These are phyloP conservation scores for Xanthia icteritia DNA, from an alignment of 2,888 invertebrate species.

Conservation along the genomic window DNA sequence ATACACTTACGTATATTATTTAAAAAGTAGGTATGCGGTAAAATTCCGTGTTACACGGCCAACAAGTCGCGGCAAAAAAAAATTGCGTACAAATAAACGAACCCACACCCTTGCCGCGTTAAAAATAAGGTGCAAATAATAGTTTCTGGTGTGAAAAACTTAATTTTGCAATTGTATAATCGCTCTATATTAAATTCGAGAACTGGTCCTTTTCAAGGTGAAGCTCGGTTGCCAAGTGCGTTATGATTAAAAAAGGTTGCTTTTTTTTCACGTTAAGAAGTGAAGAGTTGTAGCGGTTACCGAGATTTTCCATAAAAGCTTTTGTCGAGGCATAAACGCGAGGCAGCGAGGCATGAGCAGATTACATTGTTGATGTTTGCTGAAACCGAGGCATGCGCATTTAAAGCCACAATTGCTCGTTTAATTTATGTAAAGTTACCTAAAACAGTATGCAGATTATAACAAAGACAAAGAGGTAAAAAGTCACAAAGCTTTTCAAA, in stretches of 20 bases:
- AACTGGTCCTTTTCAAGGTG: conserved; percentile 78
- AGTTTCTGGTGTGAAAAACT: conserved; percentile 38
- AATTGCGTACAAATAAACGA: conserved; percentile 17
- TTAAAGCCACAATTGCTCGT: conserved; percentile 20
- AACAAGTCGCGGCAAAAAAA: conserved; percentile 29
- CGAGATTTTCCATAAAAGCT: conserved; percentile 18
- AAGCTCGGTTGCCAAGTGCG: conserved; percentile 69
- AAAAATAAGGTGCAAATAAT: conserved; percentile 55
- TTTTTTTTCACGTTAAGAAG: conserved; percentile 47
- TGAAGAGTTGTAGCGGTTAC: conserved; percentile 49
- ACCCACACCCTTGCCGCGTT: conserved; percentile 43
- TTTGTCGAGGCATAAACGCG: conserved; percentile 26
- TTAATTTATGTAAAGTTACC: conserved; percentile 25
- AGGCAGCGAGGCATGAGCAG: conserved; percentile 32
- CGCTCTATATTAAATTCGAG: conserved; percentile 77
- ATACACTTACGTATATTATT: conserved; percentile 43
- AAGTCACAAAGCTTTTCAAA: conserved; percentile 1
- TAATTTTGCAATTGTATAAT: conserved; percentile 71
- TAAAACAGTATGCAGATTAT: conserved; percentile 14
- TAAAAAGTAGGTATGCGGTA: conserved; percentile 61
- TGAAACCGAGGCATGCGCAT: conserved; percentile 27
- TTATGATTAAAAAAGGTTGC: conserved; percentile 56
- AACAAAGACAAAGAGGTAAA: background rate
- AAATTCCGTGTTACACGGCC: conserved; percentile 59
- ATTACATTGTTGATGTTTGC: conserved; percentile 46